Percentiles rank a stretch among this genome's conserved stretches.
Conservation (phyloP, 2,113 vertebrate genomes). For the Excalfactoria chinensis region DNA sequence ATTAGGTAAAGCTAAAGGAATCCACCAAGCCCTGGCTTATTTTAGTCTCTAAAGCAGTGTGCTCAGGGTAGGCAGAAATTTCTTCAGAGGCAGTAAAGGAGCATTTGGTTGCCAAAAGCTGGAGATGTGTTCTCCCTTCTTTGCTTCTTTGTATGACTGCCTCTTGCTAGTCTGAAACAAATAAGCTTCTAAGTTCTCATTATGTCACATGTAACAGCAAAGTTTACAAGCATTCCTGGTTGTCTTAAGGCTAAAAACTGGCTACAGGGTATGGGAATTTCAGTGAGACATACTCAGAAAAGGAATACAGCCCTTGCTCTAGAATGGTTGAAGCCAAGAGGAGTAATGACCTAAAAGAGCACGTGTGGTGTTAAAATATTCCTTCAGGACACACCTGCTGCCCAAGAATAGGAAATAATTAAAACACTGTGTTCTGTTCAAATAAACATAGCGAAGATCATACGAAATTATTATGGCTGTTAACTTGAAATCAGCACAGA, state of each 20-base stretch:
- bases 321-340: background rate
- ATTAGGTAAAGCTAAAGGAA: background rate
- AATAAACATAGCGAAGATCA: background rate
- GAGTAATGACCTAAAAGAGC: background rate
- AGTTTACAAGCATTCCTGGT: background rate
- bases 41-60: background rate
- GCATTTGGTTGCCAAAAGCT: background rate
- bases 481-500: background rate
- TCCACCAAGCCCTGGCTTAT: background rate
- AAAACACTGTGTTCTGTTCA: background rate
- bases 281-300: background rate
- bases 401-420: background rate
- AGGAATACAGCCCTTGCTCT: background rate
- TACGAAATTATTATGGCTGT: background rate
- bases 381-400: background rate
- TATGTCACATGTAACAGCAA: background rate
- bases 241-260: background rate
- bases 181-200: background rate
- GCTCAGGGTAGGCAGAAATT: background rate
- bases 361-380: background rate
- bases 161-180: background rate
- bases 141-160: background rate
- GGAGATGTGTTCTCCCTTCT: background rate
- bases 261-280: background rate
- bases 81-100: background rate